Evolutionary conservation across 1,140 invertebrate species (phyloP).

Genomic region (Mamestra configurata): DNA sequence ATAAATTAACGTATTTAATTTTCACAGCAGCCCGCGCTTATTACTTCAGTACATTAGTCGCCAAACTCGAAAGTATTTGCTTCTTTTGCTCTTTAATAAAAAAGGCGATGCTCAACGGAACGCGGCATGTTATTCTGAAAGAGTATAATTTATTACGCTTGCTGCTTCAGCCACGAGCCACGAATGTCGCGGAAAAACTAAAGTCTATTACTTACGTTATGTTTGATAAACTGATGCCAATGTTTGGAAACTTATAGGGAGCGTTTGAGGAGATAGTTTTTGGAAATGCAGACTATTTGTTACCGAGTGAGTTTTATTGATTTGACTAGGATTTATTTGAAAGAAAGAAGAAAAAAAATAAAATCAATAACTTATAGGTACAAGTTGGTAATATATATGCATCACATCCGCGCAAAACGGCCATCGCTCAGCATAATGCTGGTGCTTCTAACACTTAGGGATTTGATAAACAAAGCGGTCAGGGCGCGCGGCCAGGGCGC

Average conservation of each 20-base stretch:
- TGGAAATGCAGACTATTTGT: not conserved
- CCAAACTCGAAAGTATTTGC: constrained; percentile 51
- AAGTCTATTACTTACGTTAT: constrained; percentile 52
- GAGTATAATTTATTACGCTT: constrained; percentile 72
- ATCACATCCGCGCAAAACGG: no score
- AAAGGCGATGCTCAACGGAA: constrained; percentile 53
- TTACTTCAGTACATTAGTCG: constrained; percentile 58
- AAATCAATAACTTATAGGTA: no score
- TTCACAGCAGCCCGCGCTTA: constrained; percentile 36
- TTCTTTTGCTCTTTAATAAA: constrained; percentile 58
- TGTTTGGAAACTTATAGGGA: not conserved
- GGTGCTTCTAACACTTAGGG: no score
- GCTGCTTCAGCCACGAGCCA: constrained; percentile 53
- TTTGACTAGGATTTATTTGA: no score
- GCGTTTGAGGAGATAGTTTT: constrained; percentile 21
- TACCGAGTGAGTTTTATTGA: no score
- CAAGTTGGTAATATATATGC: no score
- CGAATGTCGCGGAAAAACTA: constrained; percentile 56
- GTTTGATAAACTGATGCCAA: constrained; percentile 51
- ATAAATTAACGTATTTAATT: constrained; percentile 7
- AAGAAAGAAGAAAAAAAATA: no score
- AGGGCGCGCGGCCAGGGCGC: no score
- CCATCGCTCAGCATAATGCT: no score
- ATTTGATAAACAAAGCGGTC: no score
- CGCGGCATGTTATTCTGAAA: constrained; percentile 60